Evolutionary conservation across 1,140 invertebrate genomes (phyloP), one percentile per base, ranked within the genome.

Genomic region (Drosophila mojavensis): DNA sequence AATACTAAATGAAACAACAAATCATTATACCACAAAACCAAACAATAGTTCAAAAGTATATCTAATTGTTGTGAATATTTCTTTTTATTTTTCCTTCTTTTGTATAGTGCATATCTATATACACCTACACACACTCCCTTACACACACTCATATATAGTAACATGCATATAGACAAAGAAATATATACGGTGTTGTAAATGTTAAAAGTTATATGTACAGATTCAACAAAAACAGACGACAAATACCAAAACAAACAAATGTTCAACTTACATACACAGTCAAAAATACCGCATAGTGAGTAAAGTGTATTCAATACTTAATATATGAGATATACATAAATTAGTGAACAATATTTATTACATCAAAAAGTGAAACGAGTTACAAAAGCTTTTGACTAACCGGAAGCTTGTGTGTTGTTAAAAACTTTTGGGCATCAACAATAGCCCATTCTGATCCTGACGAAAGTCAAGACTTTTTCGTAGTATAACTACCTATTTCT

Each of bases 131-230:
- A 72, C 45, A 33, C 20, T 24, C 20, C 20, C 20, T 24, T 3
- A 50, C 28, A 30, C 20, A 63, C 10, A 41, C 30, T 60, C 36
- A 64, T 50, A 48, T 41, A 47, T 62, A 56, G 39, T 60, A 67
- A 76, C 66, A 54, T 65, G 77, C 81, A 83, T 80, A 71, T 77
- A 67, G 61, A 58, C 67, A 67, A 74, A 47, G 26, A 74, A 73
- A 55, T 50, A 50, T n/a, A 26, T 62, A 78, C 75, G 71, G 75
- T 88, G 71, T 88, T 88, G 79, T 88, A 88, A 86, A 88, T 79
- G 83, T 67, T 79, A 67, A 71, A 67, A 76, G 54, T 53, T 72
- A 72, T 72, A 72, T 83, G 77, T 83, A 77, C 67, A 70, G 60
- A 63, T 39, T 28, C 15, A 47, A 65, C 5, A 62, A 56, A 28